These are phyloP conservation scores for Rhinolophus ferrumequinum DNA, from an alignment of 2,113 vertebrate genomes.

Conservation along the genomic window DNA sequence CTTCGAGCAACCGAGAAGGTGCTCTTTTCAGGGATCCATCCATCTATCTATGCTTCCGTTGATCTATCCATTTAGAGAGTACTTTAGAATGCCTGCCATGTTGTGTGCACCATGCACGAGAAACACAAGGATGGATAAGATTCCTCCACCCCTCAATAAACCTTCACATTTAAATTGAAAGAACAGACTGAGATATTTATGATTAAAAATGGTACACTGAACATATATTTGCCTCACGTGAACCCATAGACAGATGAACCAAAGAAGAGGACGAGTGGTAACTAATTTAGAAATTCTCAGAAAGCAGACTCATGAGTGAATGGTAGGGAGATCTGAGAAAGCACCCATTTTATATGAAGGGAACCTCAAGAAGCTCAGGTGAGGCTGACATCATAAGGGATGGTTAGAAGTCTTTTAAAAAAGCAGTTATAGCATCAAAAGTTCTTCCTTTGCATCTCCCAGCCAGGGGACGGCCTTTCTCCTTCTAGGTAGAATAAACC, in stretches of 20 bases:
- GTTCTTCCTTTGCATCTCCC: no score
- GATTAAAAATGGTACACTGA: neutral
- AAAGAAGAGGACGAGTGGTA: neutral
- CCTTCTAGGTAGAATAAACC: neutral
- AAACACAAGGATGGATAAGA: neutral
- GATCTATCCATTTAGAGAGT: neutral
- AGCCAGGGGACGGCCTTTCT: neutral
- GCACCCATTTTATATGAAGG: neutral
- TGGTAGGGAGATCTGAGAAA: neutral
- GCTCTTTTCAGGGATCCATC: neutral
- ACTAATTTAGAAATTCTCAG: neutral
- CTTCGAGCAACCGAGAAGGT: neutral
- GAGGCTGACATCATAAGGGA: neutral
- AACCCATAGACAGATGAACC: neutral
- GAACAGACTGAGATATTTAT: neutral
- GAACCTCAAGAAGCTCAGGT: neutral
- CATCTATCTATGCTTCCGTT: neutral
- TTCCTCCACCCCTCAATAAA: neutral
- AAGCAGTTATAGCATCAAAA: neutral
- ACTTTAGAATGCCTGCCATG: neutral
- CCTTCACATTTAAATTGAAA: neutral
- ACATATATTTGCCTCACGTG: neutral
- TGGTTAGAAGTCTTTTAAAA: neutral
- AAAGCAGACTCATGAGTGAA: neutral
- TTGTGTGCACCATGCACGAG: neutral